phyloP scores from a whole-genome alignment of 2,797 vertebrate genomes.

The Novumbra hubbsi region DNA sequence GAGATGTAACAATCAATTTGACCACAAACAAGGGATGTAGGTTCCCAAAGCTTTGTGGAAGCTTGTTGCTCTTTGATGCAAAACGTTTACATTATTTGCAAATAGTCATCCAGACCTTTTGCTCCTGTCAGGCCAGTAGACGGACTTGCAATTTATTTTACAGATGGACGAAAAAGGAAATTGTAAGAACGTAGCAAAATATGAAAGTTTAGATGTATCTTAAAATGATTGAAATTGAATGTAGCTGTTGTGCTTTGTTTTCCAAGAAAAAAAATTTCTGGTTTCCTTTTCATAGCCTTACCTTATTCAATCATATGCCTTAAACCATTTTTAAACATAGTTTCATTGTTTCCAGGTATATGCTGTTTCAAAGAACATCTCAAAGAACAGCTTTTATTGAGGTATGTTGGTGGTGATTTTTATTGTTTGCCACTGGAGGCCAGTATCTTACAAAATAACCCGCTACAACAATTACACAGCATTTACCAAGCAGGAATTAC shows the following conservation, averaged over 20 bases:
- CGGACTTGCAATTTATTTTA: slow-evolving; percentile 14
- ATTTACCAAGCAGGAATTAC: background rate
- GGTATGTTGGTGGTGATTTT: background rate
- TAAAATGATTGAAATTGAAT: background rate
- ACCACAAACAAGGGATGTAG: too few relatives aligned
- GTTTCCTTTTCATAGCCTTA: background rate
- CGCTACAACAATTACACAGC: background rate
- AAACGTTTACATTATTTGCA: slow-evolving; percentile 8
- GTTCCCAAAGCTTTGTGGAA: too few relatives aligned
- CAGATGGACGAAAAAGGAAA: slow-evolving; percentile 15
- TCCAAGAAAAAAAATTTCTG: background rate
- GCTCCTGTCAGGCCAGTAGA: background rate
- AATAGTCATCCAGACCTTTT: slow-evolving; percentile 18
- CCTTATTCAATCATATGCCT: too few relatives aligned
- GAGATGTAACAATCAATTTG: too few relatives aligned
- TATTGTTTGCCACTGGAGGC: slow-evolving; percentile 21
- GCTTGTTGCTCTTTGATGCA: too few relatives aligned
- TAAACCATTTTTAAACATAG: background rate
- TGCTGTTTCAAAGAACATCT: too few relatives aligned
- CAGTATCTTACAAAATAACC: slow-evolving; percentile 10
- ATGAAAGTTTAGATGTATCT: background rate
- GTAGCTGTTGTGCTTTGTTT: background rate
- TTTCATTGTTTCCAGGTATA: background rate
- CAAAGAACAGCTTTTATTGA: too few relatives aligned
- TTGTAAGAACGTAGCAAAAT: background rate